Conservation (phyloP, 2,113 vertebrate genomes). For the Helogale parvula region DNA sequence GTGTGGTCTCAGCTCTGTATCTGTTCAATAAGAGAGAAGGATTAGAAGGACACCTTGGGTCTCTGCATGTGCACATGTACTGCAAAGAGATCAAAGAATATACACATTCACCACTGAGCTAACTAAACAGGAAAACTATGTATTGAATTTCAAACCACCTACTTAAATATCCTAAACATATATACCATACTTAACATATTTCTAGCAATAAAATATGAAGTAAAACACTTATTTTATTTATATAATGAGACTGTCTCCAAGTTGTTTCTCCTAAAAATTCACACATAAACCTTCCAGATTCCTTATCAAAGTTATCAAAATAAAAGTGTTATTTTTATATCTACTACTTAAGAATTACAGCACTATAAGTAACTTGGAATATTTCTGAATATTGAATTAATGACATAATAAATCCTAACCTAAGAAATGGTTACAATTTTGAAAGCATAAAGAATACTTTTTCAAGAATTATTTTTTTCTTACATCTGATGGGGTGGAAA, state of each 20-base stretch:
- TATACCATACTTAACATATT: conserved; percentile 18
- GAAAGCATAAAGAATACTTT: neutral
- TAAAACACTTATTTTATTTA: conserved; percentile 58
- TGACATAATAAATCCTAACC: conserved; percentile 33
- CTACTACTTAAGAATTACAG: conserved; percentile 40
- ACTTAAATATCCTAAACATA: conserved; percentile 33
- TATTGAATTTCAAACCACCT: conserved; percentile 19
- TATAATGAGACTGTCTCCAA: conserved; percentile 17
- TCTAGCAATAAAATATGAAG: neutral
- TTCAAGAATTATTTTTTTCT: neutral
- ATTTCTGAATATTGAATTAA: conserved; percentile 43
- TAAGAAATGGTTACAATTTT: neutral
- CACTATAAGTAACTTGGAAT: neutral
- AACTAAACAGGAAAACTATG: neutral
- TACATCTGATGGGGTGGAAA: neutral
- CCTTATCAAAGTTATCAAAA: conserved; percentile 54
- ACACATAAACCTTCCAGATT: conserved; percentile 47
- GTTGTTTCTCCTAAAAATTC: conserved; percentile 47
- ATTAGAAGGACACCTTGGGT: neutral
- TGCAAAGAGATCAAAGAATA: neutral
- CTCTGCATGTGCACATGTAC: neutral
- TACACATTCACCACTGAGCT: neutral
- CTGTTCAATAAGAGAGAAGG: neutral
- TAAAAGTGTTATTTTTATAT: conserved; percentile 52
- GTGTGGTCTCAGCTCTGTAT: neutral